Evolutionary conservation across 2,888 invertebrate genomes (phyloP), one percentile per base, ranked within the genome.

Genomic region (Conistra vaccinii): DNA sequence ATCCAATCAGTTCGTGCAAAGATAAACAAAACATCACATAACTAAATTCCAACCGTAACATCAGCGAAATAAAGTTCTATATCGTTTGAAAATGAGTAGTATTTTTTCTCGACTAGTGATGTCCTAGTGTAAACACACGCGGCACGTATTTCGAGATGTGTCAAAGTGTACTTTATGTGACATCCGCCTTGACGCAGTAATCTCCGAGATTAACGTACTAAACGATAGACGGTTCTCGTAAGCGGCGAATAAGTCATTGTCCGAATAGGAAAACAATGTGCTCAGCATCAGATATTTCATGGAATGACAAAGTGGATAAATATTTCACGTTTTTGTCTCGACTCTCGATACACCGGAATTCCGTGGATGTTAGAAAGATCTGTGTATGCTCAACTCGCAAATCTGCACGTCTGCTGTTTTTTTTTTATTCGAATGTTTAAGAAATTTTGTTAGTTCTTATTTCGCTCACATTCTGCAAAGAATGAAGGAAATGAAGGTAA

Each of bases 141-240:
- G 91, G 89, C 92, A 92, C 94, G 93, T 93, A 93, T 92, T 88
- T 90, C 89, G 85, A 90, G 89, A 92, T 87, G 89, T 94, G 94
- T 94, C 95, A 93, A 92, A 93, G 91, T 91, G 89, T 92, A 89
- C 92, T 92, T 92, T 89, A 89, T 87, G 68, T 91, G 93, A 93
- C 94, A 91, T 87, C 80, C 87, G 88, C 88, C 91, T 89, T 93
- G 95, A 95, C 92, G 92, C 88, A 85, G 91, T 95, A 95, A 96
- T 94, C 95, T 92, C 65, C 9, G 81, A 91, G 94, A 93, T 95
- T 94, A 95, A 85, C 87, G 85, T 76, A 88, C 86, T 78, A 86
- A 90, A 89, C 89, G 89, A 89, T 90, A 91, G 92, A 93, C 92
- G 87, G 88, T 89, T 91, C 90, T 89, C 85, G 88, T 89, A 88